phyloP scores from a whole-genome alignment of 2,113 vertebrate genomes.

The Dolichallabes microphthalmus region DNA sequence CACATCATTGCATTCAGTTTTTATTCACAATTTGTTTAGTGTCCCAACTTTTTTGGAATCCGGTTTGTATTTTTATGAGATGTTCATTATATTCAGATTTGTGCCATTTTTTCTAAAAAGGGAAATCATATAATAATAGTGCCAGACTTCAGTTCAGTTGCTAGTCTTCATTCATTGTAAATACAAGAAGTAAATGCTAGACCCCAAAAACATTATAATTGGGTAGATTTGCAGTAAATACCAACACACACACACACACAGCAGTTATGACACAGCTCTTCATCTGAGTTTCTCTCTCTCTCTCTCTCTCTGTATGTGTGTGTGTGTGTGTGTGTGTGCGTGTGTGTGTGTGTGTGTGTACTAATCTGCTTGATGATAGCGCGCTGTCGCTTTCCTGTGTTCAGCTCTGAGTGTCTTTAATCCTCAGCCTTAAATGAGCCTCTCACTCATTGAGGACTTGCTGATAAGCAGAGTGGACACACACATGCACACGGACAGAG shows the following conservation, averaged over 20 bases:
- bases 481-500: neutral
- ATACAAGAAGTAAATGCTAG: neutral
- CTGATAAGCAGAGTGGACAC: conserved; percentile 49
- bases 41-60: too few species aligned
- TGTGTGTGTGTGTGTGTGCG: conserved; percentile 23
- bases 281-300: neutral
- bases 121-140: neutral
- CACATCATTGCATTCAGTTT: too few species aligned
- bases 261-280: neutral
- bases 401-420: conserved; percentile 40
- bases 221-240: neutral
- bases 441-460: conserved; percentile 43
- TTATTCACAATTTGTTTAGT: too few species aligned
- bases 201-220: neutral
- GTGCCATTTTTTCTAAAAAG: neutral
- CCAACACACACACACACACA: too few species aligned
- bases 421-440: conserved; percentile 34
- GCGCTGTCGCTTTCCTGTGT: conserved; percentile 34
- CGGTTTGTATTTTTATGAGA: neutral
- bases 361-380: conserved; percentile 39
- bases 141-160: neutral
- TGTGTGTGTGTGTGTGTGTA: conserved; percentile 25
- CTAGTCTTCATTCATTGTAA: neutral
- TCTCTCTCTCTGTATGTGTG: too few species aligned
- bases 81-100: neutral